Evolutionary conservation across 2,113 vertebrate species (phyloP).

Genomic region (Odontophorus gujanensis): DNA sequence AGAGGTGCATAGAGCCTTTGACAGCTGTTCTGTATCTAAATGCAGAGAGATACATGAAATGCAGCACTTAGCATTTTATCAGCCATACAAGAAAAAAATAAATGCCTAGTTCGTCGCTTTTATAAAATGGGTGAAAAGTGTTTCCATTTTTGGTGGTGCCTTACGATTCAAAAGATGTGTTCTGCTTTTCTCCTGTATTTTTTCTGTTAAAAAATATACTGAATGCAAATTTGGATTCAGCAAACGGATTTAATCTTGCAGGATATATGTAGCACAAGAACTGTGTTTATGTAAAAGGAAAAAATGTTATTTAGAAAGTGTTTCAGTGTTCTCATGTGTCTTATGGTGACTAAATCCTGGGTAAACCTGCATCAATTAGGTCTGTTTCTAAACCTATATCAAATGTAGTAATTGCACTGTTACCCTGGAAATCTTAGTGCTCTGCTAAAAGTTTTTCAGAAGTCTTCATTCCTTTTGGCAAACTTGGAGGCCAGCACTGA

Average conservation of each 20-base stretch:
- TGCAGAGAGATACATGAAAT: background rate
- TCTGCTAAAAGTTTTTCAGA: background rate
- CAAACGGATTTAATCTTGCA: background rate
- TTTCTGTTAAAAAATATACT: background rate
- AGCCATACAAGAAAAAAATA: background rate
- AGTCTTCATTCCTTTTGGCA: background rate
- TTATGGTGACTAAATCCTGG: background rate
- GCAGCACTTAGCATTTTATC: constrained; percentile 35
- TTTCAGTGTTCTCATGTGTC: background rate
- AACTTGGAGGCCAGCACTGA: background rate
- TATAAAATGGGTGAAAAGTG: background rate
- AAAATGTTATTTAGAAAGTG: background rate
- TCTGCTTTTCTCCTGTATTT: background rate
- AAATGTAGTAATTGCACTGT: background rate
- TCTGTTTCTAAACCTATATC: background rate
- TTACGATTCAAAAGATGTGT: background rate
- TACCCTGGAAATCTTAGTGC: background rate
- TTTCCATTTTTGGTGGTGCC: background rate
- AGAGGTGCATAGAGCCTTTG: background rate
- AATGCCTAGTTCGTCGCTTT: background rate
- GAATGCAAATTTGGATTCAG: background rate
- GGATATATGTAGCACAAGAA: background rate
- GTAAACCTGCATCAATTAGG: background rate
- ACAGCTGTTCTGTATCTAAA: background rate
- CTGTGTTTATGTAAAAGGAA: background rate